Conservation (phyloP, 2,113 vertebrate genomes). For the Sinocyclocheilus anshuiensis region DNA sequence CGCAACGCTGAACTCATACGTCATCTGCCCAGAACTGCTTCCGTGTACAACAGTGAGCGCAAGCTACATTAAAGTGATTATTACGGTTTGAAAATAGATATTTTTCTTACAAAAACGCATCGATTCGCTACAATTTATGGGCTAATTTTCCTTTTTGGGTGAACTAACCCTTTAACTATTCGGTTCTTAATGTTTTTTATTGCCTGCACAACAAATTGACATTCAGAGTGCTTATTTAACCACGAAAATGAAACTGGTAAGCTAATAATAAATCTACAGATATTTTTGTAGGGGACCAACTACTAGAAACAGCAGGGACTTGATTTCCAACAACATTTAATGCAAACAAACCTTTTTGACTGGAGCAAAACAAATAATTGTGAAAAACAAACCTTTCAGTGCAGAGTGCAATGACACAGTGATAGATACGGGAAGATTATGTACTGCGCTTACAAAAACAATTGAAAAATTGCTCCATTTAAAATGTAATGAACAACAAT, state of each 20-base stretch:
- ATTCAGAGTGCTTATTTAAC: background rate
- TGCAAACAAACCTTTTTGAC: background rate
- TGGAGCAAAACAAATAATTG: background rate
- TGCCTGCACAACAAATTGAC: background rate
- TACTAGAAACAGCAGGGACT: background rate
- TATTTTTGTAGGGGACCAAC: background rate
- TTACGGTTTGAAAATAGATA: too few species aligned
- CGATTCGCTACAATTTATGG: too few species aligned
- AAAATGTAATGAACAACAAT: background rate
- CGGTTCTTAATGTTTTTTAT: background rate
- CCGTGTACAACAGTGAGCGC: too few species aligned
- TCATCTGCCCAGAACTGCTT: too few species aligned
- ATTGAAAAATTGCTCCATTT: too few species aligned
- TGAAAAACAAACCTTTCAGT: background rate
- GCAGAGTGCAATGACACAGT: background rate
- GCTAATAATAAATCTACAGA: background rate
- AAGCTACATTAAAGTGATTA: too few species aligned
- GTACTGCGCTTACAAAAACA: background rate
- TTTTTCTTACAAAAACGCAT: too few species aligned
- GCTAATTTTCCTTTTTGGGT: too few species aligned
- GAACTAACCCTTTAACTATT: too few species aligned
- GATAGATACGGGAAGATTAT: background rate
- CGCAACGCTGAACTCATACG: too few species aligned
- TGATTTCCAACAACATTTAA: background rate
- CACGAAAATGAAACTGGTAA: background rate